Evolutionary conservation across 2,113 vertebrate species (phyloP), one percentile per base, ranked within the genome.

Genomic region (Bucco capensis): DNA sequence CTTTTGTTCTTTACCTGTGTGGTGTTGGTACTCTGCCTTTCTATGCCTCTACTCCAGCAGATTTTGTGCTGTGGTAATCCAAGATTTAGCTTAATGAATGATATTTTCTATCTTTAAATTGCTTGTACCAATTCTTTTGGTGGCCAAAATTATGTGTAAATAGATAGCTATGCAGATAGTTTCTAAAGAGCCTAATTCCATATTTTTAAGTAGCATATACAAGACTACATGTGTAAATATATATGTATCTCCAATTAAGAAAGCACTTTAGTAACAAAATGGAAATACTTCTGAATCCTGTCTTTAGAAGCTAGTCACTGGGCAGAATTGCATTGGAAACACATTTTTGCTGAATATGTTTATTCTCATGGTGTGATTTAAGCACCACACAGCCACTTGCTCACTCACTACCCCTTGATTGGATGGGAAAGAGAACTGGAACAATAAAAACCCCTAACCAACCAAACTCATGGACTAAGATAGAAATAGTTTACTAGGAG

Each of bases 1-100:
- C 70, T 85, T 82, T 33, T 88, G 16, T 70, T 89, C 86, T 74
- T 82, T 71, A 89, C 82, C 40, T 89, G 49, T 24, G 47, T 87
- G 30, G 9, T 87, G 54, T n/a, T 85, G 71, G 37, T 93, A 17
- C 60, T 82, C 86, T 47, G 58, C 53, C 27, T 86, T 70, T 85
- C 58, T 56, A 0, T 0, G 4, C 14, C n/a, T 65, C 35, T 37
- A 9, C 30, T 62, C 16, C 60, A 69, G 28, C 2, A 2, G 42
- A 58, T 86, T 88, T 71, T 65, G 38, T 56, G 38, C 35, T 54
- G 23, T 53, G 66, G 12, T 16, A 14, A 65, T 84, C 58, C 21
- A 53, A 61, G 54, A 62, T 74, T 86, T 54, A 75, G 44, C 9
- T 67, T 27, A 18, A 3, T 81, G 33, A 10, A 21, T 56, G 88